Evolutionary conservation across 2,113 vertebrate species (phyloP), one percentile per base, ranked within the genome.

Genomic region (mouse (Mus musculus)): DNA sequence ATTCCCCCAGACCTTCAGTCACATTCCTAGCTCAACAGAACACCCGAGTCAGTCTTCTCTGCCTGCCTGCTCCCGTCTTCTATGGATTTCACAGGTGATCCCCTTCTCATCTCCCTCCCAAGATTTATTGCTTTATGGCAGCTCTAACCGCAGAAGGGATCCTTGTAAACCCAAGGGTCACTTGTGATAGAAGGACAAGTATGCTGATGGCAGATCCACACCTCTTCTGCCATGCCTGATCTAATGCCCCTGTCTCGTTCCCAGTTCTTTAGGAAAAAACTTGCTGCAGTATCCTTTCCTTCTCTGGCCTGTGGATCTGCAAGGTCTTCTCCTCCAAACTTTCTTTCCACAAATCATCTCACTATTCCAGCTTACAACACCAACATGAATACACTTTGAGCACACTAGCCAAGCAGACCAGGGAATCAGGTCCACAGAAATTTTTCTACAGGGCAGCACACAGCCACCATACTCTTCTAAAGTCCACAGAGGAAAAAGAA

Each of bases 381-480:
- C 80, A 61, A 61, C 12, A 39, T 22, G 20, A 59, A 59, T 82
- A 61, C 24, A 5, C 56, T 39, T 22, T 5, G 6, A 82, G 39
- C n/a, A 61, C 36, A 82, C 20, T 24, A 28, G 9, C n/a, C 24
- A 2, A 61, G 56, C 13, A 82, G 54, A 24, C 20, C 30, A 82
- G 12, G 10, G 3, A 61, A 26, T 39, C 22, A 82, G 1, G 36
- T 59, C 1, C 10, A n/a, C 36, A 61, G 56, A 82, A 26, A 4
- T 26, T 61, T 61, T 82, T 24, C 36, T 26, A 14, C 5, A 36
- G 39, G 26, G 3, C 28, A 11, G 77, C 49, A 54, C 4, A 36
- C 0, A 19, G 3, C 3, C 8, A 20, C 16, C 49, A 54, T 10
- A 20, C 0, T 33, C 49, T 54, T 52, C 11, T 5, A 54, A 54